Evolutionary conservation across 1,140 invertebrate genomes (phyloP), one percentile per base, ranked within the genome.

Genomic region (Sarcophaga peregrina): DNA sequence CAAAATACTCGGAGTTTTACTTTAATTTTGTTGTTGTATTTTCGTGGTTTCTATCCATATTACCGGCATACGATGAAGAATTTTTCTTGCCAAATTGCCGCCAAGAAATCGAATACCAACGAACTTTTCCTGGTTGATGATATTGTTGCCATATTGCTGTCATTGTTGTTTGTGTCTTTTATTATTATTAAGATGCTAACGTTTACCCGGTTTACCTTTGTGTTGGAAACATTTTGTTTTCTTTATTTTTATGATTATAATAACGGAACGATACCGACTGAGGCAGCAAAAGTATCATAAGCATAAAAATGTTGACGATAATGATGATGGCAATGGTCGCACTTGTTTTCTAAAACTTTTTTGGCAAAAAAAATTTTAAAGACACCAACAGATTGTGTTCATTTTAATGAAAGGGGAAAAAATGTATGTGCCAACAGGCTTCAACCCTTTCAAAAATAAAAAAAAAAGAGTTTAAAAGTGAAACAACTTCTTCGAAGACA

Each of bases 231-330:
- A 7, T 58, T 58, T 6, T n/a, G 10, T 58, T 58, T 58, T 58
- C n/a, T 58, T 58, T 58, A 58, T 58, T 58, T n/a, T 58, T 58
- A 58, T n/a, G 54, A n/a, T 13, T 58, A 15, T 58, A 58, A 58
- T 15, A 37, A 4, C 25, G 25, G 25, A 37, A 58, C 15, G 54
- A 15, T 7, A 58, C 15, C 25, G 25, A 37, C 25, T 7, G n/a
- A n/a, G 11, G 7, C 15, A 58, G 13, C 15, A 58, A 13, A 58
- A 58, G 13, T 58, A 58, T 13, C 54, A 58, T 58, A n/a, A 58
- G 54, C 7, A 58, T 58, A 58, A 58, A 58, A 6, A n/a, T 58
- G 54, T 37, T 37, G 25, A 58, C 54, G 54, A 58, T 58, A n/a
- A 58, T 58, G 54, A n/a, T 15, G 5, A 58, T 15, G 54, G 15